These are phyloP conservation scores for Synanthedon myopaeformis DNA, from an alignment of 2,888 invertebrate genomes.

Conservation along the genomic window DNA sequence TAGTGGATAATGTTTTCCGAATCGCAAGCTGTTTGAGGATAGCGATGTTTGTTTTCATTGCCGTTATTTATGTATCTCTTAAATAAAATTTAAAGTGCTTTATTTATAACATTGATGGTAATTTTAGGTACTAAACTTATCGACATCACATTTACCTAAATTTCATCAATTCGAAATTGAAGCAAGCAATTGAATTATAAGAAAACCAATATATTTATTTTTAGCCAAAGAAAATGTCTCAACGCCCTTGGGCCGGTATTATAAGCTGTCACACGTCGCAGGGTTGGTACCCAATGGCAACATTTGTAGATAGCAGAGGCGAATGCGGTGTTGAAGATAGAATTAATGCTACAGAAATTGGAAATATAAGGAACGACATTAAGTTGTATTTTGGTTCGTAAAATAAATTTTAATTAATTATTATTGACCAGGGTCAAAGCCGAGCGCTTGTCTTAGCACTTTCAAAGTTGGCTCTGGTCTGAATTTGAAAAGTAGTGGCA, in stretches of 20 bases:
- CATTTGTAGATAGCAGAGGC: constrained; percentile 71
- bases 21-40: too few species aligned
- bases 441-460: neutral
- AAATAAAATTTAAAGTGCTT: too few species aligned
- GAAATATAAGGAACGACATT: constrained; percentile 63
- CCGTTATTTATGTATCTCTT: too few species aligned
- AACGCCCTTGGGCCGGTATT: constrained; percentile 73
- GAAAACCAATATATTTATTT: neutral
- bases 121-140: too few species aligned
- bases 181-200: too few species aligned
- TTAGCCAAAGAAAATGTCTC: constrained; percentile 19
- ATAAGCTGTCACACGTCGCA: constrained; percentile 74
- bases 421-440: neutral
- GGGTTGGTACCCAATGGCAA: constrained; percentile 80
- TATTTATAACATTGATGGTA: too few species aligned
- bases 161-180: too few species aligned
- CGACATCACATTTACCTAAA: too few species aligned
- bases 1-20: too few species aligned
- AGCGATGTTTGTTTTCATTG: too few species aligned
- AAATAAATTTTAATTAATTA: neutral
- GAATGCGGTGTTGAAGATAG: constrained; percentile 63
- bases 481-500: too few species aligned
- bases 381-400: constrained; percentile 56
- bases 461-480: too few species aligned
- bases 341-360: constrained; percentile 64